These are phyloP conservation scores for Lepidurus packardi DNA, from an alignment of 1,140 invertebrate genomes.

Conservation along the genomic window DNA sequence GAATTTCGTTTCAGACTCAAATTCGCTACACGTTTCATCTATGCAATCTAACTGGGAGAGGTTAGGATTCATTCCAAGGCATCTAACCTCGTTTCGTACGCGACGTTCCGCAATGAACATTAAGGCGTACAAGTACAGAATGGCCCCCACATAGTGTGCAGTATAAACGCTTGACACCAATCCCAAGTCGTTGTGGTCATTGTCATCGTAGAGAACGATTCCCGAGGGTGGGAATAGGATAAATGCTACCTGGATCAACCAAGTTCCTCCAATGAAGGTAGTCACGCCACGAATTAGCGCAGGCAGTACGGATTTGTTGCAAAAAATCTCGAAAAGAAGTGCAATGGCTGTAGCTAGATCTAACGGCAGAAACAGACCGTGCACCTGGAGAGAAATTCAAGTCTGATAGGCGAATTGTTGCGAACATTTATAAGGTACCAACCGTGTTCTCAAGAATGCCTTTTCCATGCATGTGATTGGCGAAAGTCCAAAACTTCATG, in stretches of 20 bases:
- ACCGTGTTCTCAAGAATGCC: background rate
- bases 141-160: background rate
- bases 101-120: too few species aligned
- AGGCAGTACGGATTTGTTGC: background rate
- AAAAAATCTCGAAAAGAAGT: background rate
- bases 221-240: background rate
- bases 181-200: background rate
- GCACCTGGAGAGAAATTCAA: background rate
- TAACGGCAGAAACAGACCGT: background rate
- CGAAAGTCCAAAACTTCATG: too few species aligned
- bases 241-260: background rate
- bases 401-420: background rate
- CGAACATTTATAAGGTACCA: background rate
- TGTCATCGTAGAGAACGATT: background rate
- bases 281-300: background rate
- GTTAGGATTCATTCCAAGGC: too few species aligned
- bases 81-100: too few species aligned
- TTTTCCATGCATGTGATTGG: too few species aligned
- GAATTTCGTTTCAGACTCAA: too few species aligned
- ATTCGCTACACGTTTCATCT: too few species aligned
- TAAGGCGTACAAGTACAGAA: too few species aligned
- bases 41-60: too few species aligned
- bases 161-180: background rate
- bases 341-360: background rate
- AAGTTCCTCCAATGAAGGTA: background rate